Conservation (phyloP, 2,888 invertebrate genomes). For the Drosophila suboccidentalis region DNA sequence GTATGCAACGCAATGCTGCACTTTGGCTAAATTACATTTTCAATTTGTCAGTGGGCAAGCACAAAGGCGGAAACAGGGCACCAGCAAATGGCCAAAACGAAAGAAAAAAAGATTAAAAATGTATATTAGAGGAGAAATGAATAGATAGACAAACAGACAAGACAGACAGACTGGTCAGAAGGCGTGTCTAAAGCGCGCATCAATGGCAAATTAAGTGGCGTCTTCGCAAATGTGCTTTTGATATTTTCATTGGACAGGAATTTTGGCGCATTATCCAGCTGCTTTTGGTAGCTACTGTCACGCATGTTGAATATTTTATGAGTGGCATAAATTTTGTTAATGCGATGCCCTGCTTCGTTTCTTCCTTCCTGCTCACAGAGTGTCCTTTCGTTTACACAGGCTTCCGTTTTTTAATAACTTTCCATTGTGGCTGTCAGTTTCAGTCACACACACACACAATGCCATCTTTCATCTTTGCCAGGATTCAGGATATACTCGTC, state of each 20-base stretch:
- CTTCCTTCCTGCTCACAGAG: too few relatives aligned
- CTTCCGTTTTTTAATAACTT: conserved; percentile 72
- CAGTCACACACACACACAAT: conserved; percentile 44
- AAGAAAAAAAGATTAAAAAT: conserved; percentile 31
- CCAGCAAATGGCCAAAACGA: conserved; percentile 45
- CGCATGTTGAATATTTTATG: conserved; percentile 72
- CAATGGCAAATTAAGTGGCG: conserved; percentile 59
- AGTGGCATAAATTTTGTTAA: conserved; percentile 59
- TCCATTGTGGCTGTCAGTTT: conserved; percentile 68
- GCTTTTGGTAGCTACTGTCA: conserved; percentile 46
- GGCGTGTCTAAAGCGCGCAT: conserved; percentile 34
- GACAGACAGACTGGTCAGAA: background rate
- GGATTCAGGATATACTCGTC: conserved; percentile 56
- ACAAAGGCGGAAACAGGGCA: conserved; percentile 39
- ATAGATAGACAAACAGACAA: conserved; percentile 6
- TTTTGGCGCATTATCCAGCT: conserved; percentile 57
- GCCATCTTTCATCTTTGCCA: conserved; percentile 25
- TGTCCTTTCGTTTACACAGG: conserved; percentile 37
- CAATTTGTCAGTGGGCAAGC: conserved; percentile 69
- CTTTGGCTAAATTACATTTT: conserved; percentile 79
- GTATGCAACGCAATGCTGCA: conserved; percentile 70
- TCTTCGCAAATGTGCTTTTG: conserved; percentile 67
- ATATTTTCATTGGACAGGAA: conserved; percentile 63
- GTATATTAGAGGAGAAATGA: conserved; percentile 36
- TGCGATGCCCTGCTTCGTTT: background rate